phyloP scores from a whole-genome alignment of 2,797 vertebrate genomes.

The Pseudomugil tenellus region DNA sequence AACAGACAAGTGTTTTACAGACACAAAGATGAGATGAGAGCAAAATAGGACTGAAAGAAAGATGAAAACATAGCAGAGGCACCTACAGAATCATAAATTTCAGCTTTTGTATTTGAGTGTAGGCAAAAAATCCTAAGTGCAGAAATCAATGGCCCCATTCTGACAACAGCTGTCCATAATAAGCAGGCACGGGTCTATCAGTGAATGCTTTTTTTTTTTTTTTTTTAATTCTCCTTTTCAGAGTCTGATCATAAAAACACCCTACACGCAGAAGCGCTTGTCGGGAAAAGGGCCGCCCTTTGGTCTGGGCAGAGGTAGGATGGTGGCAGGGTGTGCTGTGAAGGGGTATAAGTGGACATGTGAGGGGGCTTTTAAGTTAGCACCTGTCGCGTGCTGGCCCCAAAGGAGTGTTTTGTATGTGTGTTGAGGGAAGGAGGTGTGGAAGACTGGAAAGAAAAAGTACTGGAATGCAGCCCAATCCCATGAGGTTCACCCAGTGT shows the following conservation, averaged over 20 bases:
- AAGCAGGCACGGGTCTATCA: conserved; percentile 36
- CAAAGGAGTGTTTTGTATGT: conserved; percentile 37
- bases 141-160: conserved; percentile 74
- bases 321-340: conserved; percentile 53
- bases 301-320: conserved; percentile 36
- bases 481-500: conserved; percentile 42
- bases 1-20: conserved; percentile 44
- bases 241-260: conserved; percentile 21
- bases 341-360: conserved; percentile 66
- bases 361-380: conserved; percentile 74
- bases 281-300: conserved; percentile 24
- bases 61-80: conserved; percentile 12
- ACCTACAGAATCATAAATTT: conserved; percentile 9
- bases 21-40: conserved; percentile 53
- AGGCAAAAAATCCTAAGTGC: conserved; percentile 65
- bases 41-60: conserved; percentile 42
- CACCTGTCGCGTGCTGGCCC: conserved; percentile 79
- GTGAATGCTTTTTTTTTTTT: background rate
- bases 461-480: conserved; percentile 69
- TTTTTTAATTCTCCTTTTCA: background rate
- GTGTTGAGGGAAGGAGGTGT: conserved; percentile 20
- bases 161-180: conserved; percentile 72
- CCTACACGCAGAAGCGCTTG: conserved; percentile 9
- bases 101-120: conserved; percentile 15
- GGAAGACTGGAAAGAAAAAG: conserved; percentile 41